phyloP scores from a whole-genome alignment of 2,888 invertebrate genomes.

The Strigamia maritima region DNA sequence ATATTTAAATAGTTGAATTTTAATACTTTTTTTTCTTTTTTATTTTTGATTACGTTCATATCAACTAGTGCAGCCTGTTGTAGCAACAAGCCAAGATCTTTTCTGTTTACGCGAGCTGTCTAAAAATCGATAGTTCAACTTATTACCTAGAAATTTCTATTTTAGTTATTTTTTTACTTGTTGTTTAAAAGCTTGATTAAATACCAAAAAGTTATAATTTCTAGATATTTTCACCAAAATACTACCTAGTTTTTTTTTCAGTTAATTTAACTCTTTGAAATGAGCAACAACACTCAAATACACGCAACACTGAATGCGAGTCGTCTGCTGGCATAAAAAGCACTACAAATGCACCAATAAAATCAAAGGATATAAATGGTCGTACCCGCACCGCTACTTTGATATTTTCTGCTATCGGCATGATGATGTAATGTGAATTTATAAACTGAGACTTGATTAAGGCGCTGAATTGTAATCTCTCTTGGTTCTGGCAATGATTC shows the following conservation, averaged over 20 bases:
- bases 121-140: background rate
- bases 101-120: background rate
- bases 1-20: too few relatives aligned
- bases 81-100: background rate
- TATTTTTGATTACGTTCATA: background rate
- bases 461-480: background rate
- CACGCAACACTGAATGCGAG: background rate
- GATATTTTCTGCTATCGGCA: conserved; percentile 53
- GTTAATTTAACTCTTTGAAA: too few relatives aligned
- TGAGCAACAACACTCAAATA: too few relatives aligned
- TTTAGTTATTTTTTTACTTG: too few relatives aligned
- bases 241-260: too few relatives aligned
- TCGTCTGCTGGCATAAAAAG: conserved; percentile 25
- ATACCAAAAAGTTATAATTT: too few relatives aligned
- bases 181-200: too few relatives aligned
- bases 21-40: background rate
- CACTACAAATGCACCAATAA: background rate
- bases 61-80: background rate
- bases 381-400: conserved; percentile 59
- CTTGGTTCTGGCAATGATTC: too few relatives aligned
- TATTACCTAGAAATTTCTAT: background rate
- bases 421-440: background rate
- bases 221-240: too few relatives aligned
- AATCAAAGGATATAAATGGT: conserved; percentile 54
- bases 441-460: background rate